Evolutionary conservation across 1,140 invertebrate genomes (phyloP), one percentile per base, ranked within the genome.

Genomic region (Drosophila subobscura): DNA sequence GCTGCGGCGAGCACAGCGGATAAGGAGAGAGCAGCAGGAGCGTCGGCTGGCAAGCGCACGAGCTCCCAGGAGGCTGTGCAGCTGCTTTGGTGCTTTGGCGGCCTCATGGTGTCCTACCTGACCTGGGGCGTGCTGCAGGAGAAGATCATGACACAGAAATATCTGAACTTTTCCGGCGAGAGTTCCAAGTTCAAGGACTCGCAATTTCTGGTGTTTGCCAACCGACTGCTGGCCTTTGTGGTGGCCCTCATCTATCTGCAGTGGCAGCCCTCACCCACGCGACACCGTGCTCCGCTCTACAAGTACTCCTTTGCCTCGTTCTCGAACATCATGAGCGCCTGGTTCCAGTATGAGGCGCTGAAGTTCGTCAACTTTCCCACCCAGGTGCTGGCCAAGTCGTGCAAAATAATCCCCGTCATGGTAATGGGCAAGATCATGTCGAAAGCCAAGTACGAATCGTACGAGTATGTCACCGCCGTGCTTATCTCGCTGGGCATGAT

Each of bases 291-390:
- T 51, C 98, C 99, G 4, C 93, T 99, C 2, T 99, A 99, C 92
- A 98, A 98, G 93, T 99, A 99, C 93, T 96, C 96, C 0, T 99
- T 96, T 93, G 98, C 97, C 91, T 98, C 98, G 0, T 95, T 99
- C 77, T 99, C 98, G 14, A 99, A 99, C 92, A 98, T 99, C 64
- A 95, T 99, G 94, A 99, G 98, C 91, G 98, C 97, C 42, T 99
- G 98, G 98, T 99, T 98, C 92, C 99, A 99, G 92, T 99, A 99
- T 91, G 99, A 99, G 93, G 98, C 98, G 20, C 93, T 99, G 3
- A 99, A 99, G 92, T 99, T 96, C 93, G 97, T 99, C 73, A 98
- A 96, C 86, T 99, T 99, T 92, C 98, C 98, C 2, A 98, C 97
- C 44, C 98, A 99, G 93, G 97, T 98, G 53, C 92, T 99, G 60